Conservation (phyloP, 2,888 invertebrate species). For the Folsomia manolachei region DNA sequence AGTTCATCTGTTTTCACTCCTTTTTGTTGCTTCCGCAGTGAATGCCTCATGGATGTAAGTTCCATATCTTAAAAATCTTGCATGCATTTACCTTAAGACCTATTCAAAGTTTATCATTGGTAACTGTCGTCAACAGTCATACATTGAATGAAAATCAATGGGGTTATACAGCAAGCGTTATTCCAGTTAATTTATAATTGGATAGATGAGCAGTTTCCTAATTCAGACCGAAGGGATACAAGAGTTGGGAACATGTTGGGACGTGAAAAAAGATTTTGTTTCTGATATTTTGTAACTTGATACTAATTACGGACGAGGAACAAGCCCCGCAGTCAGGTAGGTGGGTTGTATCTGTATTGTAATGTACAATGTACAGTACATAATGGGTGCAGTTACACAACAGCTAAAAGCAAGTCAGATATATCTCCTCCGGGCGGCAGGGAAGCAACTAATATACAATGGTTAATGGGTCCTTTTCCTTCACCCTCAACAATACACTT, state of each 20-base stretch:
- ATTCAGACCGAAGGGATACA: too few relatives aligned
- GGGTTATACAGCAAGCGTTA: too few relatives aligned
- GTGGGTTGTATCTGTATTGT: not conserved
- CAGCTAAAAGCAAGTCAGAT: not conserved
- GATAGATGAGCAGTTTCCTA: too few relatives aligned
- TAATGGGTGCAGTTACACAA: not conserved
- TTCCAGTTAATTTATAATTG: too few relatives aligned
- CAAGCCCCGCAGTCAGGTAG: not conserved
- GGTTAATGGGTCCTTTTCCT: not conserved
- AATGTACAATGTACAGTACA: too few relatives aligned
- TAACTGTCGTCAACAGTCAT: too few relatives aligned
- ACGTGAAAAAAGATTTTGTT: not conserved
- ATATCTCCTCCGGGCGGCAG: not conserved
- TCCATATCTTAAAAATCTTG: not conserved
- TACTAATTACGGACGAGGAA: not conserved
- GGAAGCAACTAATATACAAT: not conserved
- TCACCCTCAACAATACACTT: not conserved
- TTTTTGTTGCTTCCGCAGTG: not conserved
- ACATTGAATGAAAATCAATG: too few relatives aligned
- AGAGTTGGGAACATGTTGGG: too few relatives aligned
- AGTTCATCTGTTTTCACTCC: slow-evolving; percentile 2
- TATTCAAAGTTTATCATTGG: too few relatives aligned
- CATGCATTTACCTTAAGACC: too few relatives aligned
- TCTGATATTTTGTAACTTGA: not conserved
- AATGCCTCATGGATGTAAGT: slow-evolving; percentile 22